Evolutionary conservation across 1,140 invertebrate species (phyloP), one percentile per base, ranked within the genome.

Genomic region (Penaeus chinensis): DNA sequence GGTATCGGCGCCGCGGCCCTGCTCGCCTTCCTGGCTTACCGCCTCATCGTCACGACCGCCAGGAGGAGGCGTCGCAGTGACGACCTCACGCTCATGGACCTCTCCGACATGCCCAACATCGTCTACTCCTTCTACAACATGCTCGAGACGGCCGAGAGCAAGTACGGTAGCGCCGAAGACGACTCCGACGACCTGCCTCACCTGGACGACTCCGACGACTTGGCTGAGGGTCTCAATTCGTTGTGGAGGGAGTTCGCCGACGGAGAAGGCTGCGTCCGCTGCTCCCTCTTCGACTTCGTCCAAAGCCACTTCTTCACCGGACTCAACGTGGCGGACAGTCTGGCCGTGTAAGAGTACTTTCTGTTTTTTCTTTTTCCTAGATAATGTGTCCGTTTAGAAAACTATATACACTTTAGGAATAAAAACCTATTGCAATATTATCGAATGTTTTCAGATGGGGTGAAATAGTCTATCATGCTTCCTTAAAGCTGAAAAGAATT

Each of bases 21-120:
- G 60, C 61, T 87, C 5, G 86, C 86, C 32, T 87, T 62, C 80
- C 60, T 87, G 32, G 86, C 86, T 71, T 87, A 87, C 80, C 80
- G 81, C 32, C 61, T 87, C 80, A 74, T 87, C 32, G 86, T 87
- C 22, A 87, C 86, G 66, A 87, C 86, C 10, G 71, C n/a, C 13
- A 62, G 61, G 10, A 20, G 62, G 1, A 19, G 54, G 8, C 10
- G 54, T 22, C 11, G 24, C 10, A 19, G 32, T 22, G 60, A 83
- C 80, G 85, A 82, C 69, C 86, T 87, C 27, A 77, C 80, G 8
- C 71, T 87, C 69, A 76, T 77, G 86, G 86, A 87, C 37, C 71
- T 87, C n/a, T 87, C 86, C 2, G 86, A 87, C 71, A 65, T 77
- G 80, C 86, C 86, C 61, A 24, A 27, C 19, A 62, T 87, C 19